A percentile compares a stretch with the other conserved stretches of the same genome.
These are phyloP conservation scores for Anastatus disparis DNA, from an alignment of 1,140 invertebrate species.

Conservation along the genomic window DNA sequence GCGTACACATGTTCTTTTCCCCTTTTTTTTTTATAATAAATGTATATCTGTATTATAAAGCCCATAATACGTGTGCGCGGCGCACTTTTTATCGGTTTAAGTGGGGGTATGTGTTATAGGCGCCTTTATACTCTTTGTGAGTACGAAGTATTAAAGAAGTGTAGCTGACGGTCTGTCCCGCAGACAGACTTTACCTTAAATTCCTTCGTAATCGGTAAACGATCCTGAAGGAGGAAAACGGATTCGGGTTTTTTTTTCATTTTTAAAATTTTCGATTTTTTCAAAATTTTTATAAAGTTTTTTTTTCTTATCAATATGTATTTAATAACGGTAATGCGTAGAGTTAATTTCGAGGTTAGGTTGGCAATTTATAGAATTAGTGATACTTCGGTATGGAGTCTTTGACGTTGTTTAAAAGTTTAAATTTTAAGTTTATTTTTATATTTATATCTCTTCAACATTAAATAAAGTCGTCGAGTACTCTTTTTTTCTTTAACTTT, in stretches of 20 bases:
- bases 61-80: too few species aligned
- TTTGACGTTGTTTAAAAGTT: not conserved
- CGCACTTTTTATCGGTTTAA: constrained; percentile 3
- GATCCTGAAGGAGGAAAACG: not conserved
- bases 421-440: not conserved
- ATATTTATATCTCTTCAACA: not conserved
- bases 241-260: not conserved
- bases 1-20: too few species aligned
- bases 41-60: too few species aligned
- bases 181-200: constrained; percentile 27
- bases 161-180: not conserved
- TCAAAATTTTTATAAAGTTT: too few species aligned
- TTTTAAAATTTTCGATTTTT: too few species aligned
- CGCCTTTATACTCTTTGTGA: too few species aligned
- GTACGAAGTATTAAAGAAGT: constrained; percentile 6
- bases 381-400: not conserved
- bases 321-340: not conserved
- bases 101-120: too few species aligned
- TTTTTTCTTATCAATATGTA: not conserved
- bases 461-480: not conserved
- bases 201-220: constrained; percentile 3
- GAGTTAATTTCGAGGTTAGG: not conserved
- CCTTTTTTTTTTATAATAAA: too few species aligned
- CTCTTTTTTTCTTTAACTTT: not conserved
- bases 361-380: not conserved